Base-by-base conservation (phyloP, 2,797 vertebrate genomes). In the Bradypodion ventrale region DNA sequence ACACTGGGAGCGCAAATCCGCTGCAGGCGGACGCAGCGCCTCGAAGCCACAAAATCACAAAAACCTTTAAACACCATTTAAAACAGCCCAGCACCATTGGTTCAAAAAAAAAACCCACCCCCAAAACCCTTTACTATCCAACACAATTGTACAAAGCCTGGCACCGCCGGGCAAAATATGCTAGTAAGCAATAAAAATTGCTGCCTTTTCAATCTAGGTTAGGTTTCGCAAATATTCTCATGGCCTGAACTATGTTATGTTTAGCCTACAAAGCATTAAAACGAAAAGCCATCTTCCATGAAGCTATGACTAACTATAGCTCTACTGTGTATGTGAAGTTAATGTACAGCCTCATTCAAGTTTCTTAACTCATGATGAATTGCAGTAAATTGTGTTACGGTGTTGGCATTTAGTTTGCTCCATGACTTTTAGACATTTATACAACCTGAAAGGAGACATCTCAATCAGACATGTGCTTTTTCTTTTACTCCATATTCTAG, bases 251-350 rank as follows among this genome's bases (percentile, higher is more conserved):
- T 70, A 63, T 40, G 70, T 76, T 66, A 70, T 75, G 37, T 15
- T 80, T 73, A 85, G 37, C 37, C 56, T 75, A 13, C 37, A 25
- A 77, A 3, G 13, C 8, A 76, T 63, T 76, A 77, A 70, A 70
- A 66, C 19, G 32, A 46, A 85, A 79, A 49, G 42, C 25, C 37
- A 49, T 46, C 25, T 66, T 85, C 65, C 65, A 63, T 76, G 62
- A 83, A 76, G 19, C 63, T 77, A 82, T 72, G 52, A 85, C 65
- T 76, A 85, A 76, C 32, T 42, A 63, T 52, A 76, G 49, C 52
- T 49, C 49, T 85, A 70, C 27, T 62, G 49, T 52, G 46, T 81
- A 85, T 75, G 56, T 85, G 75, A 32, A n/a, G 66, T 70, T 25
- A 62, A 70, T 52, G 32, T 72, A 82, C 12, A 62, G 63, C 40